phyloP scores from a whole-genome alignment of 2,888 invertebrate genomes.

The Athalia cordata region DNA sequence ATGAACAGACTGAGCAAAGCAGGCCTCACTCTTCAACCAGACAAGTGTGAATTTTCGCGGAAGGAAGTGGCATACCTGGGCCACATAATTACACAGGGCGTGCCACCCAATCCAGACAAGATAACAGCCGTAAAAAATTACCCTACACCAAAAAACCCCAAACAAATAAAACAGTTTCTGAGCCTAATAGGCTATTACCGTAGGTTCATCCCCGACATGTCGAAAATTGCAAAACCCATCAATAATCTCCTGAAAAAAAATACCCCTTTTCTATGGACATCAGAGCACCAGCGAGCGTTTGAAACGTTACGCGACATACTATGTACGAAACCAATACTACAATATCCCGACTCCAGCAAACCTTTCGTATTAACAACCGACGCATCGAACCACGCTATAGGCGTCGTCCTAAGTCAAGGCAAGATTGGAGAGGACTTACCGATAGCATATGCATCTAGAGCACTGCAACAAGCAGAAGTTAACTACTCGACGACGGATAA shows the following conservation, averaged over 20 bases:
- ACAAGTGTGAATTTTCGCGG: constrained; percentile 46
- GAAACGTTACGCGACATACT: background rate
- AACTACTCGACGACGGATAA: constrained; percentile 14
- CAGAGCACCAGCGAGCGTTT: constrained; percentile 9
- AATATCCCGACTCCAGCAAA: background rate
- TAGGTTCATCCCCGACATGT: constrained; percentile 49
- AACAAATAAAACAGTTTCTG: constrained; percentile 51
- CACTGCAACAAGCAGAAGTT: background rate
- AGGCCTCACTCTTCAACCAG: constrained; percentile 36
- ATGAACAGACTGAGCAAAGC: constrained; percentile 28
- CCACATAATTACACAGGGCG: constrained; percentile 45
- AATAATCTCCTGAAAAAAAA: constrained; percentile 49
- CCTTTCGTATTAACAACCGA: constrained; percentile 8
- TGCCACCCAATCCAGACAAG: constrained; percentile 51
- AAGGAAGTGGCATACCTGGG: constrained; percentile 47
- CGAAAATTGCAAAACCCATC: constrained; percentile 49
- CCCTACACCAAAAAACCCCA: constrained; percentile 48
- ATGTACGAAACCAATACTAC: background rate
- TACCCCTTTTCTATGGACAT: constrained; percentile 24
- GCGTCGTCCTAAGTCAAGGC: constrained; percentile 9
- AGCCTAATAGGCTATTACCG: constrained; percentile 52
- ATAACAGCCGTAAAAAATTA: constrained; percentile 47
- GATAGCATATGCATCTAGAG: constrained; percentile 7
- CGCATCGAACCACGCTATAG: background rate
- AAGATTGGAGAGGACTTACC: constrained; percentile 4